Percentiles rank a stretch among this genome's conserved stretches.
Conservation (phyloP, 2,113 vertebrate genomes). For the Brachionichthys hirsutus region DNA sequence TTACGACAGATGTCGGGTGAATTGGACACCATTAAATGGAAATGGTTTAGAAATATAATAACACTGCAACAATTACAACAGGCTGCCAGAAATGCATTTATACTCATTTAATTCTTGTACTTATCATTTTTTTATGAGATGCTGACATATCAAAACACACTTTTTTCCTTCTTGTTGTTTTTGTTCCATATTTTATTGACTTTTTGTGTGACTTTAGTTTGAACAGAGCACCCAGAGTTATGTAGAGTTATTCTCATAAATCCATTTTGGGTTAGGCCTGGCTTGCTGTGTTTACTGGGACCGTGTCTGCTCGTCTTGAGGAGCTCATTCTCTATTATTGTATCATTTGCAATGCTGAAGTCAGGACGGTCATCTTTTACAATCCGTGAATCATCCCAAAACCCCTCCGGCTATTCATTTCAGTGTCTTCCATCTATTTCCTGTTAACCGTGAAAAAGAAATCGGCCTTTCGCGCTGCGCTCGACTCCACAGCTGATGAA, state of each 20-base stretch:
- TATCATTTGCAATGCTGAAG: conserved; percentile 7
- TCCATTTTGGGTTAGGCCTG: neutral
- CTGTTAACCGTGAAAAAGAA: conserved; percentile 5
- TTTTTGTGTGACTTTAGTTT: neutral
- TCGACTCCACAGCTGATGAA: neutral
- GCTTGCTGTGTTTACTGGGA: conserved; percentile 2
- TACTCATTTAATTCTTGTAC: conserved; percentile 6
- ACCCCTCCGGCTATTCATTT: conserved; percentile 15
- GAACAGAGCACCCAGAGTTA: conserved; percentile 7
- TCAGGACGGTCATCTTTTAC: conserved; percentile 17
- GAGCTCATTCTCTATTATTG: conserved; percentile 15
- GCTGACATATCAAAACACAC: too few species aligned
- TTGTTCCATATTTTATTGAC: neutral
- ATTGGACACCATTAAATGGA: neutral
- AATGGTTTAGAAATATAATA: neutral
- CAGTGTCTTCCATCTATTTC: conserved; percentile 28
- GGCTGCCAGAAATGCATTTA: conserved; percentile 36
- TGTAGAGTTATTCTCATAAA: neutral
- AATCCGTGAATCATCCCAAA: conserved; percentile 34
- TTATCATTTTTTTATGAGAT: neutral
- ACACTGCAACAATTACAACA: conserved; percentile 23
- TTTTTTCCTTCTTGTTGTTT: neutral
- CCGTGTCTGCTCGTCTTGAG: conserved; percentile 2
- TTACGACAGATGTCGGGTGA: neutral
- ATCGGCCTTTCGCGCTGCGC: neutral